Evolutionary conservation across 2,797 vertebrate genomes (phyloP).

Genomic region (Fratercula arctica): DNA sequence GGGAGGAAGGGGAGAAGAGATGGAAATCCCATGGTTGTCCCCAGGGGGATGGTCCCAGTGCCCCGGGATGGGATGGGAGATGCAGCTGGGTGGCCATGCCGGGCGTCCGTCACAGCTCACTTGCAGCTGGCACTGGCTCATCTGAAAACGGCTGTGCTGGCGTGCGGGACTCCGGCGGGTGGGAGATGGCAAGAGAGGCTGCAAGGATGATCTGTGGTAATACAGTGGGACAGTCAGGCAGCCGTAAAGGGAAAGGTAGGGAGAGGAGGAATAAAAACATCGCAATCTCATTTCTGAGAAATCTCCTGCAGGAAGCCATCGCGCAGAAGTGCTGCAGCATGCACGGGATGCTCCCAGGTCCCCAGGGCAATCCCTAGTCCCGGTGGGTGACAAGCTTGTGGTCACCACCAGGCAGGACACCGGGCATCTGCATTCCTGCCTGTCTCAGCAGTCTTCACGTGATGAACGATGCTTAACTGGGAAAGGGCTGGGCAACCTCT

Average conservation of each 20-base stretch:
- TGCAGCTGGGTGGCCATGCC: accelerated
- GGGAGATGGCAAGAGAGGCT: not conserved
- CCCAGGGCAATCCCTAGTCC: accelerated
- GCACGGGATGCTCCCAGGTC: not conserved
- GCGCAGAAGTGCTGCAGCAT: accelerated
- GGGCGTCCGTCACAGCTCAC: not conserved
- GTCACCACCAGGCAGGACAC: not conserved
- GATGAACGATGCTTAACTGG: accelerated
- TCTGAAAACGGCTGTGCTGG: accelerated
- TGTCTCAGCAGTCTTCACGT: not conserved
- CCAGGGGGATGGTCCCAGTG: not conserved
- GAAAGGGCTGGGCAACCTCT: not conserved
- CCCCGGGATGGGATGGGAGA: not conserved
- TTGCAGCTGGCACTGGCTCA: not conserved
- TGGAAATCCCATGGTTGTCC: not conserved
- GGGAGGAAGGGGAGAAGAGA: not conserved
- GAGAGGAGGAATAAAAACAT: not conserved
- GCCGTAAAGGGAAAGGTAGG: not conserved
- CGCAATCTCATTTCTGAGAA: not conserved
- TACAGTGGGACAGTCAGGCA: not conserved
- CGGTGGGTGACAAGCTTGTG: accelerated
- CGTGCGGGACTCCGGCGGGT: accelerated
- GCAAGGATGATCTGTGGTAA: not conserved
- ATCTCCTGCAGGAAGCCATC: not conserved
- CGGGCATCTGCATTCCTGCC: not conserved